Conservation (phyloP, 2,113 vertebrate species). For the Cinclus mexicanus region DNA sequence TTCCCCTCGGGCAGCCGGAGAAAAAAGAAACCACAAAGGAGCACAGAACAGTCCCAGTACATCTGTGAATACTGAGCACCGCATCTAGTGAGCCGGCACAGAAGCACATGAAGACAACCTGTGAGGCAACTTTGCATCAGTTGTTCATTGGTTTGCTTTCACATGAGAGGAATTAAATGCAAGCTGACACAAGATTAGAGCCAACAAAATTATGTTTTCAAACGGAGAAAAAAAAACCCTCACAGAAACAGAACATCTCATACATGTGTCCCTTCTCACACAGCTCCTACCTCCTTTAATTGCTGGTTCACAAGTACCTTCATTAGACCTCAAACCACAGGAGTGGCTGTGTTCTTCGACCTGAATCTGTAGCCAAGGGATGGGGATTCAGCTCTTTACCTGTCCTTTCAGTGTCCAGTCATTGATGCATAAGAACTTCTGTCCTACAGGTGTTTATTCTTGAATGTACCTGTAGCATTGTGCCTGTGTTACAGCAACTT, state of each 20-base stretch:
- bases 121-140: background rate
- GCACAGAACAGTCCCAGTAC: background rate
- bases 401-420: background rate
- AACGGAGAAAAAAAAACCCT: background rate
- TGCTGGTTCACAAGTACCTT: background rate
- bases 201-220: background rate
- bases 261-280: background rate
- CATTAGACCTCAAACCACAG: background rate
- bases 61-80: background rate
- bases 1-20: background rate
- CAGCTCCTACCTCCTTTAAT: background rate
- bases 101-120: background rate
- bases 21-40: background rate
- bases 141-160: slow-evolving; percentile 12
- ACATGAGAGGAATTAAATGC: background rate
- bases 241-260: background rate
- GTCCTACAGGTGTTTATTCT: background rate
- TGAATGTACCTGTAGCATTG: background rate
- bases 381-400: background rate
- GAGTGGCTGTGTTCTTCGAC: background rate
- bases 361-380: background rate
- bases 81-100: background rate
- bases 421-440: background rate
- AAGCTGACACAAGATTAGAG: background rate
- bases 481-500: background rate